Evolutionary conservation across 2,888 invertebrate genomes (phyloP).

Genomic region (Stenurella melanura): DNA sequence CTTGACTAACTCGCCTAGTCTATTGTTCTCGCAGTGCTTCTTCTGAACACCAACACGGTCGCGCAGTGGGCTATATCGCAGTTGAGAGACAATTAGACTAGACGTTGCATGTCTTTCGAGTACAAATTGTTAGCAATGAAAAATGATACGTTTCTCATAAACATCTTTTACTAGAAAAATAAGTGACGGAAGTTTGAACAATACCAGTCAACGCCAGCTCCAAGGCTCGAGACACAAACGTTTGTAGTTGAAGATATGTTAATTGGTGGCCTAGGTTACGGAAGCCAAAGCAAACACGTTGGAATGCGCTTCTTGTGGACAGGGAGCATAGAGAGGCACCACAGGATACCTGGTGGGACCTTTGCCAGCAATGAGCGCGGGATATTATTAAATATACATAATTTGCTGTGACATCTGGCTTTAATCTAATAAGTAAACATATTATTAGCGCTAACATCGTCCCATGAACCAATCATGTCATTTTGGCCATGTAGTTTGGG

Average conservation of each 20-base stretch:
- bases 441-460: neutral
- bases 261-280: slow-evolving; percentile 5
- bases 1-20: no score
- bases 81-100: no score
- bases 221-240: neutral
- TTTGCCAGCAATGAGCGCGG: slow-evolving; percentile 13
- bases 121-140: neutral
- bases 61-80: no score
- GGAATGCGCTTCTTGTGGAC: slow-evolving; percentile 1
- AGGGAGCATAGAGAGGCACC: neutral
- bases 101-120: no score
- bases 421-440: slow-evolving; percentile 31
- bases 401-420: slow-evolving; percentile 29
- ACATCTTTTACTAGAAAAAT: neutral
- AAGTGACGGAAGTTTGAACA: neutral
- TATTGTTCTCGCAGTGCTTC: no score
- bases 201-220: neutral
- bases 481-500: neutral
- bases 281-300: slow-evolving; percentile 8
- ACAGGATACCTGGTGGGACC: slow-evolving; percentile 24
- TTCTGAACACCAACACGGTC: no score
- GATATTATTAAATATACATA: slow-evolving; percentile 31
- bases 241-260: neutral
- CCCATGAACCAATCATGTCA: neutral
- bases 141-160: neutral